Evolutionary conservation across 2,113 vertebrate genomes (phyloP).

Genomic region (Vidua chalybeata): DNA sequence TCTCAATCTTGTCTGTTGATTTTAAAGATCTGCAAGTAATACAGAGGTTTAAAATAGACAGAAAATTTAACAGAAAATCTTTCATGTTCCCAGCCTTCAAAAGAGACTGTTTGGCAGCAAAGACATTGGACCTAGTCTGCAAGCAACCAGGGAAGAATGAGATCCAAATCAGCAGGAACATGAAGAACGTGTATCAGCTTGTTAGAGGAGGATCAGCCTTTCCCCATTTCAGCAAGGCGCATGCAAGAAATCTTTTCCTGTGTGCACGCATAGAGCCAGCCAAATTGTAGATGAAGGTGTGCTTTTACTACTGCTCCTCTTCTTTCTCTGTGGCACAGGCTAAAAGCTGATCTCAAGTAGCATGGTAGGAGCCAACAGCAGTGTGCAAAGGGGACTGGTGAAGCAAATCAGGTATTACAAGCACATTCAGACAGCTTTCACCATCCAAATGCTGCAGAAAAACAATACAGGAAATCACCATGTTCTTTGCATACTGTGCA

Average conservation of each 20-base stretch:
- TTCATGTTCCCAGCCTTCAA: neutral
- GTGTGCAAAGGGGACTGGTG: neutral
- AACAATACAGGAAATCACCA: neutral
- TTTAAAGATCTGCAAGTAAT: neutral
- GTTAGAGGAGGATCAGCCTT: neutral
- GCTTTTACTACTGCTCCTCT: neutral
- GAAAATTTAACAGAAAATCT: neutral
- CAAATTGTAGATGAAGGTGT: neutral
- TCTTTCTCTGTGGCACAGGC: neutral
- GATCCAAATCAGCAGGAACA: neutral
- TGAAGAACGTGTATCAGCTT: neutral
- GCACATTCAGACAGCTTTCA: neutral
- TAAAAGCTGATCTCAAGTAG: neutral
- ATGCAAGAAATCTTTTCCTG: neutral
- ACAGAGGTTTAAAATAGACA: neutral
- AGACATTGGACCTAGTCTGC: neutral
- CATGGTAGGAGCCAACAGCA: neutral
- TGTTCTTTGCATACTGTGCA: neutral
- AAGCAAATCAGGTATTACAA: neutral
- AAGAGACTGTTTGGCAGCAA: neutral
- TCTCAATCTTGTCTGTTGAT: neutral
- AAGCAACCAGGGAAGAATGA: neutral
- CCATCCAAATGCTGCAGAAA: neutral
- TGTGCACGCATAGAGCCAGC: rapidly evolving
- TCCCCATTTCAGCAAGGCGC: neutral